phyloP scores from a whole-genome alignment of 2,797 vertebrate genomes.

The Taenioides sp. region DNA sequence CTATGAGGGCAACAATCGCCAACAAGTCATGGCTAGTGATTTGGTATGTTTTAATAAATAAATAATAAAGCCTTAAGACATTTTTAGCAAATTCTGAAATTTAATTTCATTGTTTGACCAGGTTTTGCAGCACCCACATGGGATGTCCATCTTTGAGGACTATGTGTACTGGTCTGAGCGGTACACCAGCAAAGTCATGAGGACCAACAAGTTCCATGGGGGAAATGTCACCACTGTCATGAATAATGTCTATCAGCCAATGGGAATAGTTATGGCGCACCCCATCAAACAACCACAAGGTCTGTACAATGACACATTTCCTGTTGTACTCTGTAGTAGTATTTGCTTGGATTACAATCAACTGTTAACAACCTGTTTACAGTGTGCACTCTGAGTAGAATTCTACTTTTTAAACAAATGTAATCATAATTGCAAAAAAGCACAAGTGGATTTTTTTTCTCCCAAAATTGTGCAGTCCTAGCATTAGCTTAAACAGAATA shows the following conservation, averaged over 20 bases:
- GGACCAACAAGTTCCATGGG: constrained; percentile 92
- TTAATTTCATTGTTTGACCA: constrained; percentile 43
- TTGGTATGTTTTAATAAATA: constrained; percentile 76
- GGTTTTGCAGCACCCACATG: constrained; percentile 87
- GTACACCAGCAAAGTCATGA: constrained; percentile 82
- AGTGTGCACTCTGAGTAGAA: too few relatives aligned
- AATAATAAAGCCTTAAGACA: background rate
- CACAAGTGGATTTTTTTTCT: too few relatives aligned
- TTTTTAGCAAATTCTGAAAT: background rate
- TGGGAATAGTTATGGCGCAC: constrained; percentile 87
- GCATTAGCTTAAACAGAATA: background rate
- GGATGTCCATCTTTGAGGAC: constrained; percentile 91
- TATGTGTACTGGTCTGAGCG: constrained; percentile 89
- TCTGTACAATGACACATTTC: constrained; percentile 38
- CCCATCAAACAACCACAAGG: constrained; percentile 85
- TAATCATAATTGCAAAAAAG: too few relatives aligned
- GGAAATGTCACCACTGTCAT: constrained; percentile 85
- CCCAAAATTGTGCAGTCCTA: too few relatives aligned
- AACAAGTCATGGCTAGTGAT: constrained; percentile 89
- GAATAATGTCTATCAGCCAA: constrained; percentile 80
- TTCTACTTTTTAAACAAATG: too few relatives aligned
- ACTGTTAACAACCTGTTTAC: too few relatives aligned
- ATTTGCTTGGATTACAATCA: background rate
- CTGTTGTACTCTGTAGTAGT: background rate
- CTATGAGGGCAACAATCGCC: constrained; percentile 87